Base-by-base conservation (phyloP, 2,113 vertebrate genomes). In the Rhea americana region DNA sequence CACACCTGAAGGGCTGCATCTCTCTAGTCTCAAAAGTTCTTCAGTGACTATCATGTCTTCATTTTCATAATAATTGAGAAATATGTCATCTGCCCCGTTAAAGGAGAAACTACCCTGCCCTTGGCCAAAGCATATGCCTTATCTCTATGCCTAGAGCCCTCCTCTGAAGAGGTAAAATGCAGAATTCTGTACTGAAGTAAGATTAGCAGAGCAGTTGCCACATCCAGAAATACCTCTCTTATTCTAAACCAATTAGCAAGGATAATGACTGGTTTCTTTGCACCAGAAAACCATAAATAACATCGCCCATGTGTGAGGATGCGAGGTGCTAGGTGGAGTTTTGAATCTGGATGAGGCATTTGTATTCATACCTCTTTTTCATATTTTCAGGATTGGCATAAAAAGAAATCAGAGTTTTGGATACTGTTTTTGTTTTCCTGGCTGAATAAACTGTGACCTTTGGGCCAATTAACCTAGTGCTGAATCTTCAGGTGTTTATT, bases 241-340 rank as follows among this genome's bases (percentile, higher is more conserved):
- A 50, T 28, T 78, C 84, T 92, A 89, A 89, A 75, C 74, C 91
- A 78, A 47, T 87, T 92, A 92, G 48, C 66, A 65, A 84, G 77
- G 77, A 78, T 91, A 77, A 93, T 39, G 62, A 87, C 51, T 48
- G 28, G 45, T 68, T 79, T 68, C 74, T 91, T 65, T 65, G 53
- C 71, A 39, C 41, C 71, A 68, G 62, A 35, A 82, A 90, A 51
- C 51, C 51, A 63, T n/a, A 81, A 88, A 92, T 78, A 89, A 72
- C 73, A 58, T 26, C 8, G 11, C 37, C 63, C 35, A 6, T 15
- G 28, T 78, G 81, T 55, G 22, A 66, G 30, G 11, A 20, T 74
- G 47, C 63, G 65, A 92, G 56, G 37, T 47, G 32, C 61, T 79
- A 48, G 58, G 63, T 72, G 59, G 30, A 55, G 18, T 75, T 71